These are phyloP conservation scores for Polyodon spathula DNA, from an alignment of 2,113 vertebrate species.

Conservation along the genomic window DNA sequence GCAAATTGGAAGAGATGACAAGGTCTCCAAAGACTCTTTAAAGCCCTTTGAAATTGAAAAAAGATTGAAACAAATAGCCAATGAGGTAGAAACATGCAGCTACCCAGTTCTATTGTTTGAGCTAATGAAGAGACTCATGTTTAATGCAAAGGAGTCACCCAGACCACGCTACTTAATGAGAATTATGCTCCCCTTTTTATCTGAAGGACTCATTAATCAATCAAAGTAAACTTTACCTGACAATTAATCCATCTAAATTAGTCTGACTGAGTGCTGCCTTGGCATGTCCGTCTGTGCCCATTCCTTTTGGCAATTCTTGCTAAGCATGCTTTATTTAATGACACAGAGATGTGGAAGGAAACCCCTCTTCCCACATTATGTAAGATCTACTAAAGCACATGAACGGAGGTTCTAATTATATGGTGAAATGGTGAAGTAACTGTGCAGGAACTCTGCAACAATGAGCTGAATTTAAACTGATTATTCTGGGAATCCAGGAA, in stretches of 20 bases:
- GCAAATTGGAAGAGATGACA: conserved; percentile 30
- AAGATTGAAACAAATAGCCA: conserved; percentile 22
- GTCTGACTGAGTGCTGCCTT: conserved; percentile 55
- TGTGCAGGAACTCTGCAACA: background rate
- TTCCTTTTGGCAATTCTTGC: conserved; percentile 29
- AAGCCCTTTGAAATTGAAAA: conserved; percentile 40
- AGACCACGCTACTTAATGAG: conserved; percentile 28
- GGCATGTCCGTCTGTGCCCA: conserved; percentile 41
- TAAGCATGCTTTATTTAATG: conserved; percentile 25
- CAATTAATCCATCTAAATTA: conserved; percentile 64
- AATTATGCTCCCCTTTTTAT: conserved; percentile 21
- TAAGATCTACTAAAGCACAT: background rate
- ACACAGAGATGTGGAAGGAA: conserved; percentile 27
- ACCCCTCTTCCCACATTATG: background rate
- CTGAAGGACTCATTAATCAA: conserved; percentile 73
- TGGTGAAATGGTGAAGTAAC: background rate
- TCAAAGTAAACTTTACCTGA: conserved; percentile 59
- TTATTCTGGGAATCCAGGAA: background rate
- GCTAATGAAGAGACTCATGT: conserved; percentile 58
- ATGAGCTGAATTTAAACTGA: background rate
- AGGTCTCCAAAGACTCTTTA: conserved; percentile 40
- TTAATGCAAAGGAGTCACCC: conserved; percentile 68
- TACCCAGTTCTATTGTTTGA: conserved; percentile 55
- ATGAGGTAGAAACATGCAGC: conserved; percentile 23
- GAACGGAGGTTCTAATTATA: background rate